These are phyloP conservation scores for Lomographa bimaculata DNA, from an alignment of 2,888 invertebrate genomes.

Conservation along the genomic window DNA sequence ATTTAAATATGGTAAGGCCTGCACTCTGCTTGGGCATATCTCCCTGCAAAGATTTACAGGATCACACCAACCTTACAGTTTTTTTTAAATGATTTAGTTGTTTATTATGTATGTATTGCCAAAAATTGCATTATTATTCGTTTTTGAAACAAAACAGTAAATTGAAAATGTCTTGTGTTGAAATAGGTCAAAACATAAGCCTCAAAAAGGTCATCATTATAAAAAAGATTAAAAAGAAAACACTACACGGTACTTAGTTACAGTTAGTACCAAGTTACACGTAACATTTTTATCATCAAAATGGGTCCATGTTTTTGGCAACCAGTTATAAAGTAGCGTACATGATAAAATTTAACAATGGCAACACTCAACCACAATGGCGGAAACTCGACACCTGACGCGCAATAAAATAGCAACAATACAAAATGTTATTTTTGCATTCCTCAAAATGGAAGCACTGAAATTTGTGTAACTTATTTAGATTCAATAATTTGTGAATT, in stretches of 20 bases:
- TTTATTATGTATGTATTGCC: too few relatives aligned
- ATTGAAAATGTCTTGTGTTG: too few relatives aligned
- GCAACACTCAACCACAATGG: slow-evolving; percentile 28
- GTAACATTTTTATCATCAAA: slow-evolving; percentile 12
- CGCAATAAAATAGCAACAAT: too few relatives aligned
- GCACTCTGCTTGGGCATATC: too few relatives aligned
- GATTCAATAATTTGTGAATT: too few relatives aligned
- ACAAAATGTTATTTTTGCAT: slow-evolving; percentile 42
- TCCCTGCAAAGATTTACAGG: too few relatives aligned
- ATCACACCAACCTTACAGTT: too few relatives aligned
- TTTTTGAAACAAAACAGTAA: too few relatives aligned
- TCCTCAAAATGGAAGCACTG: slow-evolving; percentile 70
- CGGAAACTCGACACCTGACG: slow-evolving; percentile 18
- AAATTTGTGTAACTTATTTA: neutral
- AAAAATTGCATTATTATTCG: too few relatives aligned
- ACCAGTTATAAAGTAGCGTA: slow-evolving; percentile 23
- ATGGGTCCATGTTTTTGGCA: slow-evolving; percentile 36
- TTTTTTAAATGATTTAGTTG: too few relatives aligned
- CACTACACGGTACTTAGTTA: slow-evolving; percentile 18
- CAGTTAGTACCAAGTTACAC: slow-evolving; percentile 16
- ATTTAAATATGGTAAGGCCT: too few relatives aligned
- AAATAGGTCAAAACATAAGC: slow-evolving; percentile 24
- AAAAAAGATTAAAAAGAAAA: slow-evolving; percentile 19
- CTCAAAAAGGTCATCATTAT: slow-evolving; percentile 27
- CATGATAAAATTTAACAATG: slow-evolving; percentile 24